Evolutionary conservation across 2,888 invertebrate species (phyloP).

Genomic region (Luffia ferchaultella): DNA sequence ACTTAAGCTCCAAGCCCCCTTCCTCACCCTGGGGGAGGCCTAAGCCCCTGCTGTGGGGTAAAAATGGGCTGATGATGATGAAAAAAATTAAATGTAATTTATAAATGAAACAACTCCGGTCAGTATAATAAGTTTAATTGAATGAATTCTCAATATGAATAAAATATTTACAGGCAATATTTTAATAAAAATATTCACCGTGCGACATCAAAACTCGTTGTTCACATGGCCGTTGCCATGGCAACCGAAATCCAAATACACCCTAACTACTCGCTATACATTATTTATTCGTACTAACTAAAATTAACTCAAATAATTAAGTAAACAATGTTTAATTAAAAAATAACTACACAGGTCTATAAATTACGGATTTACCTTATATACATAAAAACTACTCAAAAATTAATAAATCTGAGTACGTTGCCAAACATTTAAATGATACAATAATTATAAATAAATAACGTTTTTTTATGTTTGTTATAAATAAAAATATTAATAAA

Average conservation of each 20-base stretch:
- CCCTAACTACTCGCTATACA: neutral
- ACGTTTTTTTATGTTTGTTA: no score
- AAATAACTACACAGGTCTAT: neutral
- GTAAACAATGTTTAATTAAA: neutral
- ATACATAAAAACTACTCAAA: no score
- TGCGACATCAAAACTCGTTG: conserved; percentile 24
- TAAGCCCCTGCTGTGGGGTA: no score
- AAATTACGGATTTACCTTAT: no score
- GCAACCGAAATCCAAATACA: conserved; percentile 4
- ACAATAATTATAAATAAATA: no score
- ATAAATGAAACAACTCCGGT: neutral
- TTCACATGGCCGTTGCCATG: conserved; percentile 13
- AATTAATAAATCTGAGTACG: no score
- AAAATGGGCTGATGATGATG: no score
- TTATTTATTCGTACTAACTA: neutral
- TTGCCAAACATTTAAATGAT: no score
- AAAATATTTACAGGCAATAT: neutral
- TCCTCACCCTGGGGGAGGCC: no score
- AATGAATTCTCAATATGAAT: conserved; percentile 1
- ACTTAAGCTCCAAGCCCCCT: no score
- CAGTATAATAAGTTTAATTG: neutral
- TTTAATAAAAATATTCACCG: conserved; percentile 24
- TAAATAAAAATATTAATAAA: no score
- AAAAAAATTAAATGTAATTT: no score
- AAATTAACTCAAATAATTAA: neutral